These are phyloP conservation scores for Zaprionus bogoriensis DNA, from an alignment of 2,888 invertebrate genomes.

Conservation along the genomic window DNA sequence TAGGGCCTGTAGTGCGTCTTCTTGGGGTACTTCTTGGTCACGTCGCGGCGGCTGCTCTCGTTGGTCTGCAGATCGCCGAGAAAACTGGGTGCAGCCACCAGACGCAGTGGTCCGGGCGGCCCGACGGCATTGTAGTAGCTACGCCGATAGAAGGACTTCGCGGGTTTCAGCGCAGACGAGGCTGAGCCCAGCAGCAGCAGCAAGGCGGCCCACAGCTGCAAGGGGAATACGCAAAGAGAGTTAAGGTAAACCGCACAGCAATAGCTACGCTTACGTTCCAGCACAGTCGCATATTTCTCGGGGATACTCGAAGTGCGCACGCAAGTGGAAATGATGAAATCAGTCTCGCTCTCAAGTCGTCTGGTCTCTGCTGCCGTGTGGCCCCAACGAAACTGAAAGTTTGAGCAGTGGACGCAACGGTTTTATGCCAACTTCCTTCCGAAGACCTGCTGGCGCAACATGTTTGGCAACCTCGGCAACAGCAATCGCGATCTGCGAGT, in stretches of 20 bases:
- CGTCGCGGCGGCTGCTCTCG: constrained; percentile 74
- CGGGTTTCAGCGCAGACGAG: constrained; percentile 35
- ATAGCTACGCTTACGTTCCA: constrained; percentile 59
- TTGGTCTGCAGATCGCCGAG: constrained; percentile 66
- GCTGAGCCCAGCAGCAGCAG: constrained; percentile 46
- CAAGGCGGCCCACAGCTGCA: constrained; percentile 58
- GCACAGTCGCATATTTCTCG: constrained; percentile 59
- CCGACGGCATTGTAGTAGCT: constrained; percentile 64
- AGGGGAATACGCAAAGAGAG: constrained; percentile 9
- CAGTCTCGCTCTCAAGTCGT: no score
- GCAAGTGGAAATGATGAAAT: no score
- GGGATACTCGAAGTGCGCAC: no score
- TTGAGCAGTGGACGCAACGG: constrained; percentile 74
- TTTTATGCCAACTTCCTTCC: constrained; percentile 81
- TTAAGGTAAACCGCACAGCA: neutral
- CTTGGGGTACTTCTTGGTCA: constrained; percentile 64
- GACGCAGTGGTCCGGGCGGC: constrained; percentile 61
- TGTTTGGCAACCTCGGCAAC: constrained; percentile 64
- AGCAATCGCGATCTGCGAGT: constrained; percentile 3
- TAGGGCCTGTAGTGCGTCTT: constrained; percentile 68
- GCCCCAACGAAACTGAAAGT: constrained; percentile 81
- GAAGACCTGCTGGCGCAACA: constrained; percentile 51
- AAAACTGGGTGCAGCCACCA: constrained; percentile 49
- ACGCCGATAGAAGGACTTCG: constrained; percentile 58
- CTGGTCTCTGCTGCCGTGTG: constrained; percentile 53